phyloP scores from a whole-genome alignment of 2,888 invertebrate genomes.

The Furcula furcula region DNA sequence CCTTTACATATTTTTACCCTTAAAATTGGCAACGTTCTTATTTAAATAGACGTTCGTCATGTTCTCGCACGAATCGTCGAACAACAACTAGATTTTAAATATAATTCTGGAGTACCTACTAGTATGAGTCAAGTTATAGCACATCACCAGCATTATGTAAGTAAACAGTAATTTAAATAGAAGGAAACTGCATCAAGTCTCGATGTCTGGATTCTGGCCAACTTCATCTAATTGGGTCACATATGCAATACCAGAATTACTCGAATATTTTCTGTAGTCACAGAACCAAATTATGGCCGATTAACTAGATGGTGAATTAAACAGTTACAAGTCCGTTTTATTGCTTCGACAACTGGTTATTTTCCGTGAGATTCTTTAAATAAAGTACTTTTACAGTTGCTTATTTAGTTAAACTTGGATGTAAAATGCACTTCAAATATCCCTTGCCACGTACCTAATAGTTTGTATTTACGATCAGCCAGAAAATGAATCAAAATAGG shows the following conservation, averaged over 20 bases:
- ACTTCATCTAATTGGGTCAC: conserved; percentile 60
- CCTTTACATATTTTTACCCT: conserved; percentile 38
- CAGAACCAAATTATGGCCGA: conserved; percentile 27
- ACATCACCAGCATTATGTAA: conserved; percentile 24
- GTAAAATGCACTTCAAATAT: too few relatives aligned
- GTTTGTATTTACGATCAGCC: too few relatives aligned
- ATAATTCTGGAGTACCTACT: conserved; percentile 9
- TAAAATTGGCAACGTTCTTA: conserved; percentile 31
- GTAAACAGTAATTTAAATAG: conserved; percentile 44
- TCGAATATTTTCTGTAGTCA: conserved; percentile 39
- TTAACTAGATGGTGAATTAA: conserved; percentile 26
- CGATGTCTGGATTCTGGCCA: conserved; percentile 56
- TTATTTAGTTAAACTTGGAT: too few relatives aligned
- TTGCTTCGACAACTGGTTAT: background rate
- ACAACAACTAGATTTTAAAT: conserved; percentile 3
- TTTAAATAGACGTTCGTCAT: conserved; percentile 19
- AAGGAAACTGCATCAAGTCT: conserved; percentile 48
- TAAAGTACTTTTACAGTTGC: too few relatives aligned
- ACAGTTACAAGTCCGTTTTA: conserved; percentile 12
- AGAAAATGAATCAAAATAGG: too few relatives aligned
- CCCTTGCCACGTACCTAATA: too few relatives aligned
- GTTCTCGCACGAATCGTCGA: conserved; percentile 14
- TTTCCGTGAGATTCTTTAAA: too few relatives aligned
- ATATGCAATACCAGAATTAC: conserved; percentile 48
- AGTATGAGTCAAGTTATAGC: conserved; percentile 15